These are phyloP conservation scores for Pipistrellus pygmaeus DNA, from an alignment of 2,797 vertebrate genomes.

Conservation along the genomic window DNA sequence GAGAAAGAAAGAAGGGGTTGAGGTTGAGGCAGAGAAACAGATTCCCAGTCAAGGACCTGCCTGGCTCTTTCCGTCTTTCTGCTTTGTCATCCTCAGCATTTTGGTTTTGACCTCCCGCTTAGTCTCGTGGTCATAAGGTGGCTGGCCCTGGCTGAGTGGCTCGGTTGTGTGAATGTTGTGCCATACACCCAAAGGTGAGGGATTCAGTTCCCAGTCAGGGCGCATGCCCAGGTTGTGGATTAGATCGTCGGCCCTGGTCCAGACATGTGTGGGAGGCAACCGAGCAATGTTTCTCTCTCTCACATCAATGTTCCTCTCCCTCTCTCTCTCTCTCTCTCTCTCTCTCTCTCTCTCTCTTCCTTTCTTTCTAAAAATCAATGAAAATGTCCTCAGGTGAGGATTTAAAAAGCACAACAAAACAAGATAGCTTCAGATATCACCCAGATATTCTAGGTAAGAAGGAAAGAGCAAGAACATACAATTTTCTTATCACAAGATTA, in stretches of 20 bases:
- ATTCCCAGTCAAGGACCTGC: not conserved
- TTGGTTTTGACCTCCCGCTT: not conserved
- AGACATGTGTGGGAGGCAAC: not conserved
- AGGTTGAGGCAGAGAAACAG: not conserved
- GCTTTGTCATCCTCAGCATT: not conserved
- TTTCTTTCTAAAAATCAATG: not conserved
- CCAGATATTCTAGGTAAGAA: slow-evolving; percentile 22
- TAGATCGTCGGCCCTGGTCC: not conserved
- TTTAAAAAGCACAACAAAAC: not conserved
- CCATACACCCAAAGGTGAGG: not conserved
- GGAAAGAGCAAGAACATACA: not conserved
- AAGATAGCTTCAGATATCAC: not conserved
- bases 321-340: not conserved
- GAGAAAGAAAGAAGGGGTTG: not conserved
- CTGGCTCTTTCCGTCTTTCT: not conserved
- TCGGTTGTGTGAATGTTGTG: not conserved
- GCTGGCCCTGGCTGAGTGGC: not conserved
- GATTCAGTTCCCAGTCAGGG: not conserved
- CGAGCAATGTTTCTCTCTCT: not conserved
- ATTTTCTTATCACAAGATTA: slow-evolving; percentile 6
- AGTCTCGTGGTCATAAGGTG: not conserved
- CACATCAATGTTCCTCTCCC: not conserved
- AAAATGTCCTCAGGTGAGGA: not conserved
- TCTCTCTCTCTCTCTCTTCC: not conserved
- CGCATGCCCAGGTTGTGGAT: not conserved